Evolutionary conservation across 2,797 vertebrate genomes (phyloP).

Genomic region (Morelia viridis): DNA sequence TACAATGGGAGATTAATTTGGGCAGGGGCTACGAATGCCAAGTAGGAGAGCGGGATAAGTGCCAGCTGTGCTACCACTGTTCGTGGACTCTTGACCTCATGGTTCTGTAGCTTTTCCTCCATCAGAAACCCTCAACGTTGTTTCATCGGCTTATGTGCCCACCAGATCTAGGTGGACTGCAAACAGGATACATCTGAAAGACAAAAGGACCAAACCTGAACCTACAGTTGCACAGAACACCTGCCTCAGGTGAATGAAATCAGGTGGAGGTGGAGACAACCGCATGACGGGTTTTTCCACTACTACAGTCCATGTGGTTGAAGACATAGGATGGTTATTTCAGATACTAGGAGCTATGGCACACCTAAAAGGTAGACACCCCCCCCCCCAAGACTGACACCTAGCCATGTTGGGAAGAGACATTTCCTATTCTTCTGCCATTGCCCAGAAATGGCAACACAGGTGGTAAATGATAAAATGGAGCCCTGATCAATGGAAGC

Average conservation of each 20-base stretch:
- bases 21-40: constrained; percentile 13
- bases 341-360: neutral
- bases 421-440: neutral
- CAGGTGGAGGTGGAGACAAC: too few relatives aligned
- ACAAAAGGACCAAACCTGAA: too few relatives aligned
- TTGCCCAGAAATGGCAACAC: neutral
- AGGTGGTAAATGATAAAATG: neutral
- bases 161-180: neutral
- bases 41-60: neutral
- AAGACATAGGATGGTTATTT: too few relatives aligned
- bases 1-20: neutral
- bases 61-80: neutral
- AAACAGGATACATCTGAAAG: too few relatives aligned
- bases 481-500: too few relatives aligned
- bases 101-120: neutral
- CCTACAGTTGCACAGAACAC: too few relatives aligned
- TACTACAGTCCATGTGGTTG: too few relatives aligned
- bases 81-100: neutral
- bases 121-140: neutral
- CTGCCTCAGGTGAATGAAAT: too few relatives aligned
- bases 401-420: neutral
- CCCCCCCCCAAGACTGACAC: neutral
- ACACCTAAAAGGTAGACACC: neutral
- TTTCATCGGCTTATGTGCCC: neutral
- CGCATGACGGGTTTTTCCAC: too few relatives aligned